A percentile compares a stretch with the other conserved stretches of the same genome.
Conservation (phyloP, 2,797 vertebrate species). For the Vespertilio murinus region DNA sequence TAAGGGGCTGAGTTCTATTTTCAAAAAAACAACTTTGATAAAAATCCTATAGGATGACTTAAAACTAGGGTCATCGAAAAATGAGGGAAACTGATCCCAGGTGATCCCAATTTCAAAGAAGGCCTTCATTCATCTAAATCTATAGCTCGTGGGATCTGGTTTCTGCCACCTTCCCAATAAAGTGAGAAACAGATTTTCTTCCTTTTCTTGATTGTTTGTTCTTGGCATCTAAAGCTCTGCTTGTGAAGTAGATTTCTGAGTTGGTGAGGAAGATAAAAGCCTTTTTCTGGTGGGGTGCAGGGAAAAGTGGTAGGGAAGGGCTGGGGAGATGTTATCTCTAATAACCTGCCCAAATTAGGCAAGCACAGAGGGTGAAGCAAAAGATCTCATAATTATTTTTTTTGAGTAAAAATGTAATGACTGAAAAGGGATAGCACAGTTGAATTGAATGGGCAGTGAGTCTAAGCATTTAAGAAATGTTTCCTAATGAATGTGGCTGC, state of each 20-base stretch:
- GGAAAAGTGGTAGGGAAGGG: neutral
- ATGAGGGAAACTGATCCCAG: neutral
- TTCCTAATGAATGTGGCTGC: conserved; percentile 5
- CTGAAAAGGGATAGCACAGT: neutral
- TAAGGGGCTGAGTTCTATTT: neutral
- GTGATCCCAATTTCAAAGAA: conserved; percentile 57
- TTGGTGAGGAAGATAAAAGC: conserved; percentile 44
- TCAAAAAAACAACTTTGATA: conserved; percentile 11
- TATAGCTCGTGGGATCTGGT: neutral
- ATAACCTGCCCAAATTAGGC: conserved; percentile 53
- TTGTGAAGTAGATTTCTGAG: conserved; percentile 63
- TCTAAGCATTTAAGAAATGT: conserved; percentile 32
- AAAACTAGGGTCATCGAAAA: conserved; percentile 16
- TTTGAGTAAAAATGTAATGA: conserved; percentile 33
- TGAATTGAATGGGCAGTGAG: neutral
- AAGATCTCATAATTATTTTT: conserved; percentile 28
- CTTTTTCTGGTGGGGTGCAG: neutral
- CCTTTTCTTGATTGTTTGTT: neutral
- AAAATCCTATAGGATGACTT: conserved; percentile 26
- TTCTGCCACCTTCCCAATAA: conserved; percentile 58
- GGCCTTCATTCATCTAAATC: conserved; percentile 40
- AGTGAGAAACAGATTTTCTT: conserved; percentile 45
- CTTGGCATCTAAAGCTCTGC: conserved; percentile 48
- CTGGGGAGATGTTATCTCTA: neutral
- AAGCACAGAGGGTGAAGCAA: neutral